A percentile compares a stretch with the other conserved stretches of the same genome.
These are phyloP conservation scores for Pentalonia nigronervosa DNA, from an alignment of 1,140 invertebrate genomes.

Conservation along the genomic window DNA sequence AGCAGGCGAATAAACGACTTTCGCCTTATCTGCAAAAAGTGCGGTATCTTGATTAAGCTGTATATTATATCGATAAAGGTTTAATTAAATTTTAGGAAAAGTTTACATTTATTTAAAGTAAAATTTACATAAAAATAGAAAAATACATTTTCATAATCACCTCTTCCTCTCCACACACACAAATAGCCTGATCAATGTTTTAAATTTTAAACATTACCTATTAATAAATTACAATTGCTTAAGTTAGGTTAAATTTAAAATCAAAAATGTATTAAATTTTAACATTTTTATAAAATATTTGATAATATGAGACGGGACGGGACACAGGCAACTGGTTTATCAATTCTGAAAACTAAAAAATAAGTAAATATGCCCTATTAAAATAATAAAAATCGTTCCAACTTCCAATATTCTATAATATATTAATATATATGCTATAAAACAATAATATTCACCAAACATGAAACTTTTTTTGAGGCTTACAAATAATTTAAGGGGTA, in stretches of 20 bases:
- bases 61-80: background rate
- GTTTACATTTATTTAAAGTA: background rate
- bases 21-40: slow-evolving; percentile 80
- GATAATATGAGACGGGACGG: too few species aligned
- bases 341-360: too few species aligned
- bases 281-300: too few species aligned
- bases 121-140: too few species aligned
- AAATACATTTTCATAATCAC: background rate
- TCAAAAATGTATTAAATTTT: background rate
- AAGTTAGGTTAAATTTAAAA: too few species aligned
- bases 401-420: too few species aligned
- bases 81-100: background rate
- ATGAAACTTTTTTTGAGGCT: background rate
- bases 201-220: background rate
- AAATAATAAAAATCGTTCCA: too few species aligned
- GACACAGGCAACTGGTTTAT: too few species aligned
- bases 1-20: slow-evolving; percentile 87
- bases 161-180: too few species aligned
- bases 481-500: background rate
- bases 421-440: too few species aligned
- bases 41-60: background rate
- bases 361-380: too few species aligned
- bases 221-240: too few species aligned
- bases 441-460: background rate
- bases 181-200: background rate